These are phyloP conservation scores for Sphaeramia orbicularis DNA, from an alignment of 2,797 vertebrate genomes.

Conservation along the genomic window DNA sequence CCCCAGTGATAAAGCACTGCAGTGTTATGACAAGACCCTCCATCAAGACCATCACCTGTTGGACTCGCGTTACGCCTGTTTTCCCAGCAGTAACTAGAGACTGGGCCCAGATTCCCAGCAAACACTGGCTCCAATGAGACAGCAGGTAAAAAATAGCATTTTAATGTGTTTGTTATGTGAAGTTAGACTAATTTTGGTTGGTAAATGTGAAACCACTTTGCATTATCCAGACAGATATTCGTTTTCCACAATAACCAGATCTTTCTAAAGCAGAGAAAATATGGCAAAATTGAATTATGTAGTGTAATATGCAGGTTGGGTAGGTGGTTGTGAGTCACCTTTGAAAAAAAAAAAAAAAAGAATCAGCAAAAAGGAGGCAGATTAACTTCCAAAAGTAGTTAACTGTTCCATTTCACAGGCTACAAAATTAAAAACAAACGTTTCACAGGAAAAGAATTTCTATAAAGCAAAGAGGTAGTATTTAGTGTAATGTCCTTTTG, in stretches of 20 bases:
- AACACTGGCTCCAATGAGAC: slow-evolving; percentile 39
- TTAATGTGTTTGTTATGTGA: slow-evolving; percentile 4
- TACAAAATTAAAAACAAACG: no score
- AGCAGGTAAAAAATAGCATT: slow-evolving; percentile 38
- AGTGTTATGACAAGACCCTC: slow-evolving; percentile 76
- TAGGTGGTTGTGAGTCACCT: no score
- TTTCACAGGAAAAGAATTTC: no score
- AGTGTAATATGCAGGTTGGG: no score
- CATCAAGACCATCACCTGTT: slow-evolving; percentile 79
- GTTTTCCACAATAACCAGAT: neutral
- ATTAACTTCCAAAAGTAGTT: no score
- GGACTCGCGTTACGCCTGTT: slow-evolving; percentile 64
- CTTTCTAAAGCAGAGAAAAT: slow-evolving; percentile 1
- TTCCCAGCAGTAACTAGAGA: slow-evolving; percentile 75
- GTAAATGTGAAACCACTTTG: neutral
- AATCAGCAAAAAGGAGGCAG: no score
- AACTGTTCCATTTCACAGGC: no score
- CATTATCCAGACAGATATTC: neutral
- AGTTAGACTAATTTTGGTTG: neutral
- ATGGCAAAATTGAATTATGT: neutral
- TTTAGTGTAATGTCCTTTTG: no score
- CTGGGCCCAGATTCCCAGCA: slow-evolving; percentile 30
- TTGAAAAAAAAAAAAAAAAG: no score
- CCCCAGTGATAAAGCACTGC: slow-evolving; percentile 39
- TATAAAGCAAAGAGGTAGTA: no score